A percentile compares a stretch with the other conserved stretches of the same genome.
phyloP scores from a whole-genome alignment of 2,888 invertebrate genomes.

The Ephialtes manifestator region DNA sequence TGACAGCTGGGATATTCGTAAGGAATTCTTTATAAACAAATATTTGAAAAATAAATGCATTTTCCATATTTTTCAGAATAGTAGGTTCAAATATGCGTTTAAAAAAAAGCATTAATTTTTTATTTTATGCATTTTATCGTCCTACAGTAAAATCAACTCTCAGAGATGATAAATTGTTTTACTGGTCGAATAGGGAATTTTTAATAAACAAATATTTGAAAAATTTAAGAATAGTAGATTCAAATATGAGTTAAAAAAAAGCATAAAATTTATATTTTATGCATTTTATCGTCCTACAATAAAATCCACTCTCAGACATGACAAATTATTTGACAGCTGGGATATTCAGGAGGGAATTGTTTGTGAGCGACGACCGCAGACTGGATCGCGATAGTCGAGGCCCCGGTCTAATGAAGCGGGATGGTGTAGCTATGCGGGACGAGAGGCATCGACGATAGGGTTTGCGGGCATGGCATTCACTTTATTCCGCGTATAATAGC shows the following conservation, averaged over 20 bases:
- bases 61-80: too few species aligned
- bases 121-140: too few species aligned
- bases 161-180: too few species aligned
- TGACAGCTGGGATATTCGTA: too few species aligned
- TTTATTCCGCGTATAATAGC: conserved; percentile 25
- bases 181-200: too few species aligned
- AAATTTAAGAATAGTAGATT: too few species aligned
- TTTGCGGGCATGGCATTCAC: conserved; percentile 18
- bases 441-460: neutral
- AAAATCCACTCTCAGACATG: neutral
- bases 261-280: neutral
- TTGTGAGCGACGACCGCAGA: neutral
- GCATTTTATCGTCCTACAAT: neutral
- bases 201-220: too few species aligned
- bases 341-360: conserved; percentile 2
- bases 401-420: conserved; percentile 16
- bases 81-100: too few species aligned
- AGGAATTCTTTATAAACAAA: too few species aligned
- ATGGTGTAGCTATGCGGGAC: conserved; percentile 18
- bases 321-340: neutral
- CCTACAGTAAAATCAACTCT: too few species aligned
- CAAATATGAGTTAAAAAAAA: neutral
- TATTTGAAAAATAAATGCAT: too few species aligned
- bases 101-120: too few species aligned
- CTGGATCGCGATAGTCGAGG: conserved; percentile 9